phyloP scores from a whole-genome alignment of 92 coral and sea anemone genomes.

The Paramuricea clavata region DNA sequence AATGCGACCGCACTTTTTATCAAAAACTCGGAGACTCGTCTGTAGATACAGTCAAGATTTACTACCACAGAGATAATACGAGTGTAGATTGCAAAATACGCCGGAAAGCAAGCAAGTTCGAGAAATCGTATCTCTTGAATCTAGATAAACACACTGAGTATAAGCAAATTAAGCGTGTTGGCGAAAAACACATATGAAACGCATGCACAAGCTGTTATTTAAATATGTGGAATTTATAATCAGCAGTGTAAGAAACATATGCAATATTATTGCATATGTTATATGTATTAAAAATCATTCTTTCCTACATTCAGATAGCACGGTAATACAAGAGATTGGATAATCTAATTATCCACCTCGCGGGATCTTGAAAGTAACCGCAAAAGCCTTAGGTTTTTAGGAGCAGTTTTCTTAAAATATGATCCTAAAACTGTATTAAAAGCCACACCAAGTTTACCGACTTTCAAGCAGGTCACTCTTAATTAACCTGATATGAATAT shows the following conservation, averaged over 20 bases:
- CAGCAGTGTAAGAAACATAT: background rate
- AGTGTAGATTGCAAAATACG: background rate
- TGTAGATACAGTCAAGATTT: background rate
- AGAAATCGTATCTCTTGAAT: background rate
- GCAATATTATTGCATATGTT: background rate
- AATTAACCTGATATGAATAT: background rate
- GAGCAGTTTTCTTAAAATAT: background rate
- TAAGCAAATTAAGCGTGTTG: background rate
- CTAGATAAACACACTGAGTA: background rate
- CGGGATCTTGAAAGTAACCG: conserved; percentile 28
- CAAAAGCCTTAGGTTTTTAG: background rate
- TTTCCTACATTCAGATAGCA: background rate
- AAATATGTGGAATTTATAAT: background rate
- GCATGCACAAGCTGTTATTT: background rate
- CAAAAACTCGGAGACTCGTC: background rate
- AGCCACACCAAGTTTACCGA: background rate
- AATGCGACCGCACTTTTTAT: conserved; percentile 6
- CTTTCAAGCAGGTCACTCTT: background rate
- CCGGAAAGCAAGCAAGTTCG: background rate
- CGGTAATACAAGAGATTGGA: background rate
- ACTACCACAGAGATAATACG: background rate
- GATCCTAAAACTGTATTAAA: background rate
- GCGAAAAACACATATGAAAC: background rate
- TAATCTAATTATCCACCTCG: background rate
- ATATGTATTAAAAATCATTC: background rate